Conservation (phyloP, 1,140 invertebrate genomes). For the Drosophila nebulosa region DNA sequence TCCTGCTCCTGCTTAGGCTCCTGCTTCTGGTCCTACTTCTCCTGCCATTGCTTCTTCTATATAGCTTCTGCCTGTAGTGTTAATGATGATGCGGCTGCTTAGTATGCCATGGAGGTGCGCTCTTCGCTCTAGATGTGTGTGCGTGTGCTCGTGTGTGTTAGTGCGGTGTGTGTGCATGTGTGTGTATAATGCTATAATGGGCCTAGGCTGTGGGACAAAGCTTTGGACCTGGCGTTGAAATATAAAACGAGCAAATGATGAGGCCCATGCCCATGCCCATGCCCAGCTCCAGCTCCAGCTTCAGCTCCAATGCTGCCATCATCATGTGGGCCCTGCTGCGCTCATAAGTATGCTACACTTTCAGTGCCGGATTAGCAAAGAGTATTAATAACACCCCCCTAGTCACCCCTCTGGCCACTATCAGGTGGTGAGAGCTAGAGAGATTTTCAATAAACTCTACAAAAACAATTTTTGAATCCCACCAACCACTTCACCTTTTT, state of each 20-base stretch:
- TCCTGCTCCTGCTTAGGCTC: constrained; percentile 22
- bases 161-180: constrained; percentile 23
- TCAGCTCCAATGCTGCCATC: constrained; percentile 24
- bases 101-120: constrained; percentile 58
- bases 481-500: no score
- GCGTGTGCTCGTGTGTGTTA: constrained; percentile 26
- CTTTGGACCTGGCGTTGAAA: constrained; percentile 42
- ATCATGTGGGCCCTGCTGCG: constrained; percentile 30
- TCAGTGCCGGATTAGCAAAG: background rate
- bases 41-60: constrained; percentile 1
- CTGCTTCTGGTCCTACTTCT: constrained; percentile 18
- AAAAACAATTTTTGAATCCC: no score
- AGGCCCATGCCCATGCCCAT: constrained; percentile 16
- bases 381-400: no score
- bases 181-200: constrained; percentile 50
- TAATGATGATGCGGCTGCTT: constrained; percentile 65
- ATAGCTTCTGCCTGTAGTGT: constrained; percentile 39
- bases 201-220: constrained; percentile 18
- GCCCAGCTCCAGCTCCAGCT: constrained; percentile 5
- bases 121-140: constrained; percentile 12
- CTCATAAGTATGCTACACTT: constrained; percentile 48
- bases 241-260: constrained; percentile 76
- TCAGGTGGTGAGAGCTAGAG: no score
- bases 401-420: no score
- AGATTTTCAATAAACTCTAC: no score